phyloP scores from a whole-genome alignment of 1,140 invertebrate species.

The Neodiprion virginianus region DNA sequence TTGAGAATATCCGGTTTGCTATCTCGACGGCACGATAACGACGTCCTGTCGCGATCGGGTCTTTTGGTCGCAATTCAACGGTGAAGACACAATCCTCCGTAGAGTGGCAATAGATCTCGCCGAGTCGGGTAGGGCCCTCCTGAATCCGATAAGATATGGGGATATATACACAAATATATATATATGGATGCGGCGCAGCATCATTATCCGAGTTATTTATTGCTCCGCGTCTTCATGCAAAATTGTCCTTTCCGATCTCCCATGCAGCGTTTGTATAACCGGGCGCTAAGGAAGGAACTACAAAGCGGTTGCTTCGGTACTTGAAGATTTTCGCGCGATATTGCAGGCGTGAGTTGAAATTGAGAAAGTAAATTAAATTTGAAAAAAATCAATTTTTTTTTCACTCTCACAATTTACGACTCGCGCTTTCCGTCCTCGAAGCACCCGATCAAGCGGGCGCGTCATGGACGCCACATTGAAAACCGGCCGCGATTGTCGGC shows the following conservation, averaged over 20 bases:
- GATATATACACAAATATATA: slow-evolving; percentile 1
- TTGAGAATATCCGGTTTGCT: too few relatives aligned
- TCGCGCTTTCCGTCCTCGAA: too few relatives aligned
- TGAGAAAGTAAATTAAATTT: too few relatives aligned
- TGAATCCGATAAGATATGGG: slow-evolving; percentile 16
- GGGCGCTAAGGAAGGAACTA: too few relatives aligned
- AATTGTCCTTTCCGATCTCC: background rate
- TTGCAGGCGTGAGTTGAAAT: too few relatives aligned
- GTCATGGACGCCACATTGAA: background rate
- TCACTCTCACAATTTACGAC: too few relatives aligned
- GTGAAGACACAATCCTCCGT: slow-evolving; percentile 29
- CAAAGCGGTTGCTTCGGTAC: too few relatives aligned
- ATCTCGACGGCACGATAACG: too few relatives aligned
- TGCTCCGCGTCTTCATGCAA: slow-evolving; percentile 11
- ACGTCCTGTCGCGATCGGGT: background rate
- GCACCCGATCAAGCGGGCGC: too few relatives aligned
- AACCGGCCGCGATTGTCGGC: background rate
- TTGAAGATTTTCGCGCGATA: too few relatives aligned
- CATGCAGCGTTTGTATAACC: too few relatives aligned
- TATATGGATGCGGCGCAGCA: background rate
- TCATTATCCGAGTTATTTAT: slow-evolving; percentile 17
- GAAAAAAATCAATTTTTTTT: too few relatives aligned
- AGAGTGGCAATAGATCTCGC: slow-evolving; percentile 24
- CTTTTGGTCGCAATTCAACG: slow-evolving; percentile 24
- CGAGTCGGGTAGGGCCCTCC: background rate